A percentile compares a stretch with the other conserved stretches of the same genome.
Evolutionary conservation across 2,888 invertebrate genomes (phyloP).

Genomic region (Nomada fucata): DNA sequence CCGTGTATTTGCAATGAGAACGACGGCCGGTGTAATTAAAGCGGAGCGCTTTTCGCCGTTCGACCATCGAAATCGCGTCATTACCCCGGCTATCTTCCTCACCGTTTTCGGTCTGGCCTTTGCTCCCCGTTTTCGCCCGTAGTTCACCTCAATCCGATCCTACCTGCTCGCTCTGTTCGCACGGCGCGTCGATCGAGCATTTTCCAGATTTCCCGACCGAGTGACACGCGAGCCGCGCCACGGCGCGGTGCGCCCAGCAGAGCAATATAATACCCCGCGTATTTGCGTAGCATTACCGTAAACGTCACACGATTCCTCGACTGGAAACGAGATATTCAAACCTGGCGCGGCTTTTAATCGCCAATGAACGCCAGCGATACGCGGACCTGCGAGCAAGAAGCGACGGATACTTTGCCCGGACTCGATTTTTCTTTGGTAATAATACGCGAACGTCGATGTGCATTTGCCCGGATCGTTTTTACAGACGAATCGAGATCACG

Average conservation of each 20-base stretch:
- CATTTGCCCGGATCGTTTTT: slow-evolving; percentile 15
- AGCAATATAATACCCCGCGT: slow-evolving; percentile 54
- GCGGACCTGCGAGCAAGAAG: background rate
- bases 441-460: background rate
- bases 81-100: background rate
- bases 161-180: background rate
- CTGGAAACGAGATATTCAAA: slow-evolving; percentile 9
- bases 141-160: background rate
- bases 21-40: slow-evolving; percentile 25
- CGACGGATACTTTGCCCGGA: background rate
- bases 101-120: background rate
- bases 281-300: slow-evolving; percentile 15
- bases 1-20: slow-evolving; percentile 11
- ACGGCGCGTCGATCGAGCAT: slow-evolving; percentile 40
- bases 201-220: slow-evolving; percentile 46
- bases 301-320: background rate
- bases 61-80: slow-evolving; percentile 8
- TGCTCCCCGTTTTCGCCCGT: background rate
- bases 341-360: slow-evolving; percentile 11
- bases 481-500: background rate
- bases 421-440: background rate
- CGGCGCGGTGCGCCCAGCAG: slow-evolving; percentile 39
- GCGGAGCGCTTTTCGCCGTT: slow-evolving; percentile 15
- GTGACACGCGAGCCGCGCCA: slow-evolving; percentile 39
- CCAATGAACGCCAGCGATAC: background rate